Base-by-base conservation (phyloP, 2,888 invertebrate genomes). In the Chloroclystis v-ata region DNA sequence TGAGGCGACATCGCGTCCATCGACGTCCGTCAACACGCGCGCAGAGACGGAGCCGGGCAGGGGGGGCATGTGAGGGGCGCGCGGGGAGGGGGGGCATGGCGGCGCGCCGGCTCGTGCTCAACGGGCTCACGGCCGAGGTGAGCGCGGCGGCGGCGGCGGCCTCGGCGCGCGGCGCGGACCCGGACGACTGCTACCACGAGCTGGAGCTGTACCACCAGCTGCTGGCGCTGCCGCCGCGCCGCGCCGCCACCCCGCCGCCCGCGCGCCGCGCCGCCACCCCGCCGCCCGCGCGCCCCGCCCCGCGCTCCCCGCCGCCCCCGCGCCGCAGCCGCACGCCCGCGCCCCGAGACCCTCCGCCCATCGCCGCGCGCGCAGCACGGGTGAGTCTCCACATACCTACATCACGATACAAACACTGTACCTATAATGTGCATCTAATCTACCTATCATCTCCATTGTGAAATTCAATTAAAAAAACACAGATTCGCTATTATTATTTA, bases 101-200 rank as follows among this genome's bases (percentile, higher is more conserved):
- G 50, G 60, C 32, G 62, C 77, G 82, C 52, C 77, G 83, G 60
- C 78, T 85, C 56, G 85, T 84, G 63, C 75, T 86, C 43, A 85
- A 86, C 69, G 85, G 84, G 37, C 72, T 84, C 45, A 84, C 84
- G 63, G 84, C 84, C 57, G 82, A 84, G 69, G 80, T 78, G 61
- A 61, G 69, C 52, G 71, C 64, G 43, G 66, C 33, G 52, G 49
- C 37, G 52, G 32, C 25, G 29, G 28, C 44, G 35, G 46, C 20
- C 41, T 56, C 37, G 45, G 59, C 52, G 4, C 13, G 8, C 14
- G 33, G 16, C 16, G 33, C 16, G 6, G 20, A n/a, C 33, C 16
- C 81, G 69, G 72, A 79, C 39, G 81, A 82, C 60, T 81, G 76
- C 71, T 82, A 82, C 69, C 82, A 82, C 72, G 82, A 33, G 65